Percentiles rank a stretch among this genome's conserved stretches.
These are phyloP conservation scores for Pinctada fucata DNA, from an alignment of 2,888 invertebrate genomes.

Conservation along the genomic window DNA sequence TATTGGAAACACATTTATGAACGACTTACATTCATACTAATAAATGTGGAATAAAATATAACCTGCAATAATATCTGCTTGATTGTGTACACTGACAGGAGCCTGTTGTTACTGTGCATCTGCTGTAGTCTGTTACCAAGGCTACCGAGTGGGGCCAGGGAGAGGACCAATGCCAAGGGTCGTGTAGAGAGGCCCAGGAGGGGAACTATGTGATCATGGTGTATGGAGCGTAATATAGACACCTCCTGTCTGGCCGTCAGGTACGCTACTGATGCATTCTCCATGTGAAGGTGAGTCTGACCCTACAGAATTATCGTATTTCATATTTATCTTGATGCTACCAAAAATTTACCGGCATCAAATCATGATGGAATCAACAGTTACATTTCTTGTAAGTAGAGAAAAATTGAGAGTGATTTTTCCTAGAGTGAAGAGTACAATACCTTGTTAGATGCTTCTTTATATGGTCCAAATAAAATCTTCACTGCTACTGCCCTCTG, in stretches of 20 bases:
- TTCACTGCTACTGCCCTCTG: slow-evolving; percentile 87
- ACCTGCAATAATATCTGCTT: slow-evolving; percentile 91
- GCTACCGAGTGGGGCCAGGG: slow-evolving; percentile 94
- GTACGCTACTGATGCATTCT: slow-evolving; percentile 84
- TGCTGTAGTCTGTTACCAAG: slow-evolving; percentile 89
- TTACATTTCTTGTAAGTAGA: too few relatives aligned
- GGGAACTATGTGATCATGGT: slow-evolving; percentile 94
- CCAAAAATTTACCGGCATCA: neutral
- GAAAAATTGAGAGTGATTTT: too few relatives aligned
- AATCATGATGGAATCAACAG: too few relatives aligned
- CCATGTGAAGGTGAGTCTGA: slow-evolving; percentile 56
- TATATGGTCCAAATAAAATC: slow-evolving; percentile 79
- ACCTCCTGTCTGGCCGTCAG: slow-evolving; percentile 96
- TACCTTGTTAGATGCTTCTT: slow-evolving; percentile 16
- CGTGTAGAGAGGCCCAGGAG: slow-evolving; percentile 92
- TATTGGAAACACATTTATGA: too few relatives aligned
- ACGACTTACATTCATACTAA: too few relatives aligned
- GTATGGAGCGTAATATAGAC: slow-evolving; percentile 89
- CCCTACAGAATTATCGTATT: slow-evolving; percentile 43
- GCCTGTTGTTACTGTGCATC: slow-evolving; percentile 90
- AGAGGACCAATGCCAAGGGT: slow-evolving; percentile 92
- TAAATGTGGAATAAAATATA: neutral
- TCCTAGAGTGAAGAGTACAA: neutral
- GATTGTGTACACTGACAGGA: slow-evolving; percentile 87
- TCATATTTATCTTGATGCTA: neutral